phyloP scores from a whole-genome alignment of 2,888 invertebrate species.

The Coleophora flavipennella region DNA sequence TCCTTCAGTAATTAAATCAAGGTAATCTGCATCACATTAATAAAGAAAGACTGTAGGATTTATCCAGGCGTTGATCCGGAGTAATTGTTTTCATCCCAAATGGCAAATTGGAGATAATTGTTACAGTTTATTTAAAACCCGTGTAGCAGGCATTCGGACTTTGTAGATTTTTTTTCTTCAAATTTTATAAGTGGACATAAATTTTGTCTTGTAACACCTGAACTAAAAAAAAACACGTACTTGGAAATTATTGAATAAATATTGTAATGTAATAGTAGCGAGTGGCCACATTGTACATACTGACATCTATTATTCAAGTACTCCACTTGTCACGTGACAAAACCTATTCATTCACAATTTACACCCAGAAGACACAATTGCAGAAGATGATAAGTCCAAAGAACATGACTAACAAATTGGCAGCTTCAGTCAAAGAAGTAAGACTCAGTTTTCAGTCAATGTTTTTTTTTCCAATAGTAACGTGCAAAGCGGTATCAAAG shows the following conservation, averaged over 20 bases:
- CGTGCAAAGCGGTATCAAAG: conserved; percentile 41
- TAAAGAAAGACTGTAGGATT: conserved; percentile 24
- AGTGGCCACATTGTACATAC: conserved; percentile 18
- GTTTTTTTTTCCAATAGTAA: conserved; percentile 9
- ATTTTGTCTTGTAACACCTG: neutral
- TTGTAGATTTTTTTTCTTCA: neutral
- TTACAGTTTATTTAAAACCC: conserved; percentile 21
- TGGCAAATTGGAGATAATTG: conserved; percentile 34
- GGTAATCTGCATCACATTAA: conserved; percentile 20
- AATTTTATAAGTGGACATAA: neutral
- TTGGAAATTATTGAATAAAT: conserved; percentile 10
- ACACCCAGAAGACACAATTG: conserved; percentile 18
- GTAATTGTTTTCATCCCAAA: conserved; percentile 50
- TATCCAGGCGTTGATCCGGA: conserved; percentile 34
- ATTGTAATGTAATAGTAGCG: conserved; percentile 20
- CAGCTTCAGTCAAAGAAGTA: too few species aligned
- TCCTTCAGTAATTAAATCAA: conserved; percentile 31
- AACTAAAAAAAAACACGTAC: conserved; percentile 10
- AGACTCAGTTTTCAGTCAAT: too few species aligned
- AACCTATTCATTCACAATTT: conserved; percentile 59
- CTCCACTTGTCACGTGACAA: conserved; percentile 58
- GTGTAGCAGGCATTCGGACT: neutral
- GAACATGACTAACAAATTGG: too few species aligned
- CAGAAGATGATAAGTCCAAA: too few species aligned
- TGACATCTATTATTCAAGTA: conserved; percentile 31